Conservation (phyloP, 2,113 vertebrate species). For the Lynx canadensis region DNA sequence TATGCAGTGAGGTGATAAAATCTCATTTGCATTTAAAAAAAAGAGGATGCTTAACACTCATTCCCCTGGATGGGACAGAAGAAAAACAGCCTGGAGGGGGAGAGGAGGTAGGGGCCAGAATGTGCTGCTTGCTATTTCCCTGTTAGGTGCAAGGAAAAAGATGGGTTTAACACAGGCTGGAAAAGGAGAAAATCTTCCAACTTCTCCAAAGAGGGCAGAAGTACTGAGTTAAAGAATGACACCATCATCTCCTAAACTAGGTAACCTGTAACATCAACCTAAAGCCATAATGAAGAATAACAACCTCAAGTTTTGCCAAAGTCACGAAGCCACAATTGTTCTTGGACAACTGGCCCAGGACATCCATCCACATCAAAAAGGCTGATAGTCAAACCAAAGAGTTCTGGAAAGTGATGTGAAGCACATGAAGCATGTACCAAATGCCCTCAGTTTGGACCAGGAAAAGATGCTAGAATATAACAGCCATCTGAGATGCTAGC, state of each 20-base stretch:
- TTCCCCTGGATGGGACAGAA: neutral
- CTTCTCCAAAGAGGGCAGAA: neutral
- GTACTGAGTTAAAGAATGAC: neutral
- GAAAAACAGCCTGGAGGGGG: neutral
- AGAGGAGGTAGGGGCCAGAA: neutral
- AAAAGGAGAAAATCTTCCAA: neutral
- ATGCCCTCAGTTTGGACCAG: neutral
- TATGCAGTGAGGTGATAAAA: neutral
- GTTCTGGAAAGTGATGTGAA: neutral
- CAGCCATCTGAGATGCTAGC: neutral
- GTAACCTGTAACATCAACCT: neutral
- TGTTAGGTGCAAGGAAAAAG: neutral
- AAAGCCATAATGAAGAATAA: neutral
- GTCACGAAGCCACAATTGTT: neutral
- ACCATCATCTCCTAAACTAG: neutral
- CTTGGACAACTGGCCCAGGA: neutral
- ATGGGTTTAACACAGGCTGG: neutral
- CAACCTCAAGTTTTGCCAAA: neutral
- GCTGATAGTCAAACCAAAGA: neutral
- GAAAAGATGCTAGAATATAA: neutral
- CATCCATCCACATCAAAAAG: neutral
- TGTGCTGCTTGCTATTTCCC: neutral
- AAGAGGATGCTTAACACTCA: neutral
- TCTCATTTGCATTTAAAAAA: neutral
- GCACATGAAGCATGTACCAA: rapidly evolving